A percentile compares a stretch with the other conserved stretches of the same genome.
Evolutionary conservation across 2,113 vertebrate genomes (phyloP).

Genomic region (Triplophysa dalaica): DNA sequence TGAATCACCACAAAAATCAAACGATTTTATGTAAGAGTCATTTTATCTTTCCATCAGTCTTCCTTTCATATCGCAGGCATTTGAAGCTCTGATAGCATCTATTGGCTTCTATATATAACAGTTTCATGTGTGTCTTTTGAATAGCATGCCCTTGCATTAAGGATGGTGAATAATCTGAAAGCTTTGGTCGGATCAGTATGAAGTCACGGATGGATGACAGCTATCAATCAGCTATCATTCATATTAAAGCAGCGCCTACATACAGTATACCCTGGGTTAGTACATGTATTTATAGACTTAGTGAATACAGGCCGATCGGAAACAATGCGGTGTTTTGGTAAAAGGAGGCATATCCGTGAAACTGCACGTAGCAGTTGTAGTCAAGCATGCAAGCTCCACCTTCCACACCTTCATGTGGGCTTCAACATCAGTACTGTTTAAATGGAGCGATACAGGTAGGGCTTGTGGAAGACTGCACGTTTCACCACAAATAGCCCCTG

Average conservation of each 20-base stretch:
- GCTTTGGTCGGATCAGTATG: slow-evolving; percentile 66
- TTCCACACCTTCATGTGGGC: slow-evolving; percentile 36
- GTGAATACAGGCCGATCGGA: slow-evolving; percentile 69
- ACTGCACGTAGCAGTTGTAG: slow-evolving; percentile 69
- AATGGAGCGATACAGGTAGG: slow-evolving; percentile 1
- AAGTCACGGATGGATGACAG: slow-evolving; percentile 64
- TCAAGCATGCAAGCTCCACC: slow-evolving; percentile 58
- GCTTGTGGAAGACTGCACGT: slow-evolving; percentile 17
- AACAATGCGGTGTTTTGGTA: slow-evolving; percentile 65
- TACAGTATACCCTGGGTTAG: slow-evolving; percentile 56
- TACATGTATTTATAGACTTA: slow-evolving; percentile 47
- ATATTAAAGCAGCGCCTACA: slow-evolving; percentile 38
- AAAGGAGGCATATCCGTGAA: slow-evolving; percentile 64
- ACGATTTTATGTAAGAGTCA: slow-evolving; percentile 22
- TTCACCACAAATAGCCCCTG: slow-evolving; percentile 39
- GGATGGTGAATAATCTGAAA: slow-evolving; percentile 66
- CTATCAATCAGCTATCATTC: slow-evolving; percentile 44
- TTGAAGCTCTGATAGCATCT: slow-evolving; percentile 55
- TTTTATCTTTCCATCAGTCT: slow-evolving; percentile 18
- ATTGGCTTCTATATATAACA: slow-evolving; percentile 53
- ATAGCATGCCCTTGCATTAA: slow-evolving; percentile 57
- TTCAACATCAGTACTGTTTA: slow-evolving; percentile 11
- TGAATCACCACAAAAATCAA: background rate
- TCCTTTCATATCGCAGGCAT: slow-evolving; percentile 45
- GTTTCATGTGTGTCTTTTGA: slow-evolving; percentile 54